phyloP scores from a whole-genome alignment of 2,113 vertebrate genomes.

The Bos taurus region ARS-UCD2.0 NC_037350.1:2639501-2640000 shows the following conservation, averaged over 20 bases:
- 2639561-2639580: background rate
- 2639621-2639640: background rate
- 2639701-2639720: background rate
- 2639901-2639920: background rate
- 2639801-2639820: background rate
- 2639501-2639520: background rate
- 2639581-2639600: constrained; percentile 27
- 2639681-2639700: constrained; percentile 23
- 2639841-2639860: background rate
- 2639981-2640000: background rate
- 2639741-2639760: background rate
- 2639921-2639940: background rate
- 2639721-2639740: background rate
- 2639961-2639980: background rate
- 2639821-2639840: background rate
- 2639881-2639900: background rate
- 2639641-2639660: background rate
- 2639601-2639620: constrained; percentile 38
- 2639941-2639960: background rate
- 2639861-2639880: background rate
- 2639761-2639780: background rate
- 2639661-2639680: constrained; percentile 36
- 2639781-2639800: background rate
- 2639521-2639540: background rate
- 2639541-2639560: constrained; percentile 28